Evolutionary conservation across 2,888 invertebrate species (phyloP), one percentile per base, ranked within the genome.

Genomic region (Heliconius ethilla): DNA sequence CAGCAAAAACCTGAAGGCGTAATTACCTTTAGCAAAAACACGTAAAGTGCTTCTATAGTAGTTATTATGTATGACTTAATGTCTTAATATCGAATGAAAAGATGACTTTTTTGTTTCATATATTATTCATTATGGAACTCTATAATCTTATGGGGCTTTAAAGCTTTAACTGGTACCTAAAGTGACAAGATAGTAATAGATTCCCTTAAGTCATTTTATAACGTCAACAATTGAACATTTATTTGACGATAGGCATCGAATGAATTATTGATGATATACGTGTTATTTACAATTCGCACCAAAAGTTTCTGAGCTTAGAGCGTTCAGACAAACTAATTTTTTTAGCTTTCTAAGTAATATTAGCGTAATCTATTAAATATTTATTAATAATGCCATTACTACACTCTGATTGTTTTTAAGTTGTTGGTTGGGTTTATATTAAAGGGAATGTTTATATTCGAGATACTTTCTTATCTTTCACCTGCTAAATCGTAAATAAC

Each of bases 21-120:
- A 76, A 72, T 66, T 76, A 72, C 65, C 37, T 70, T 27, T 66
- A 65, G 45, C 65, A 76, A 76, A 76, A 72, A 76, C 37, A 55
- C 33, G 40, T 25, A n/a, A 25, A 25, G 45, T 18, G 6, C 33
- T 70, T 59, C 27, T 33, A 51, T 27, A 40, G 65, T 37, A 9
- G 25, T 62, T 74, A 72, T 72, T 72, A 72, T 55, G 22, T 70
- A 72, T 40, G 62, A 63, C 25, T 6, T 74, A 74, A 74, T 74
- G 74, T 74, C 74, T 74, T 74, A 63, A 74, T 74, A 74, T 63
- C 45, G 22, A 63, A 74, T 33, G 59, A 37, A 74, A 63, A 29
- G 18, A 25, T 27, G 40, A 3, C 51, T 51, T 29, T 45, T 70
- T 70, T 70, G 62, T 40, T 65, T 18, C 25, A 29, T 25, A 59